These are phyloP conservation scores for Emydura subglobosa DNA, from an alignment of 2,113 vertebrate genomes.

Conservation along the genomic window DNA sequence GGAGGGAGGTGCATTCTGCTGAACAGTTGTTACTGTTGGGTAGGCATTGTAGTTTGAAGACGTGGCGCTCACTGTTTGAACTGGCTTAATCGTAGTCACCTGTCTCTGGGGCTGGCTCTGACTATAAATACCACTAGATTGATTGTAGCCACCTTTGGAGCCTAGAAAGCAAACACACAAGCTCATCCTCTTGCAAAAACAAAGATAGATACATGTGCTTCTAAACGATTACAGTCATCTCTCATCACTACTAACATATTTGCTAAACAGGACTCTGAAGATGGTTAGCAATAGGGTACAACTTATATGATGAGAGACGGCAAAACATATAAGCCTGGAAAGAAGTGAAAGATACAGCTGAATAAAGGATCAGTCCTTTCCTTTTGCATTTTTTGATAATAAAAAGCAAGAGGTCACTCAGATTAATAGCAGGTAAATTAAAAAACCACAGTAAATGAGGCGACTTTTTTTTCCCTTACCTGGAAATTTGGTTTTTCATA, in stretches of 20 bases:
- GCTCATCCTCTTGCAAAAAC: background rate
- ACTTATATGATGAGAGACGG: background rate
- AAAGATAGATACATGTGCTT: background rate
- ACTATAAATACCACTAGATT: conserved; percentile 70
- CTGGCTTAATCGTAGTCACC: conserved; percentile 72
- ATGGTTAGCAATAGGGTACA: background rate
- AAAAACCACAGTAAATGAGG: background rate
- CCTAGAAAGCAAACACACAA: conserved; percentile 32
- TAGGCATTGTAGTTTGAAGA: conserved; percentile 80
- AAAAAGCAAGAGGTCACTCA: background rate
- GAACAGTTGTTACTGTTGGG: conserved; percentile 72
- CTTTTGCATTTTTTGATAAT: background rate
- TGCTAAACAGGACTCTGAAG: background rate
- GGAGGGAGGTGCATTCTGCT: conserved; percentile 67
- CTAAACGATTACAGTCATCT: background rate
- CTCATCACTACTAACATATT: background rate
- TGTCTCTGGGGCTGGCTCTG: conserved; percentile 78
- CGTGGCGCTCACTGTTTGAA: conserved; percentile 68
- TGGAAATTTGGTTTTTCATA: background rate
- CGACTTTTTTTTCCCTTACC: background rate
- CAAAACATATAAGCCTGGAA: background rate
- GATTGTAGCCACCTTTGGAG: conserved; percentile 75
- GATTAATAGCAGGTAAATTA: background rate
- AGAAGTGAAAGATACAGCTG: background rate
- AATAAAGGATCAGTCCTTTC: background rate